Conservation (phyloP, 2,888 invertebrate genomes). For the Ditula angustiorana region DNA sequence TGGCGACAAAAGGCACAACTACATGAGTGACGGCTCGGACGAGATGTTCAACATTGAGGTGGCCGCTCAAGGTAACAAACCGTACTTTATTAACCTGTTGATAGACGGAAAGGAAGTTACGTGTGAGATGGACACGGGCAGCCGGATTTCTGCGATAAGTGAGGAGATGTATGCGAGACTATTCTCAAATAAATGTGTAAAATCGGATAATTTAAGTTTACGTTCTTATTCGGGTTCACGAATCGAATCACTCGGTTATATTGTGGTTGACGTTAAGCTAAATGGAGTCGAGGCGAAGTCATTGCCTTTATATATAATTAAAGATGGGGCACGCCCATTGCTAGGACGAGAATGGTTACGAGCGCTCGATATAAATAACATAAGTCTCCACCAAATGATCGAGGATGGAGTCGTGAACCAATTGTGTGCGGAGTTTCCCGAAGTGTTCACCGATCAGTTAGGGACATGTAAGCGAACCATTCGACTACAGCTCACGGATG, state of each 20-base stretch:
- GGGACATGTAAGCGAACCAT: conserved; percentile 39
- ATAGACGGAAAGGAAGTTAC: no score
- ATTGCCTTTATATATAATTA: conserved; percentile 31
- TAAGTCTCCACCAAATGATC: conserved; percentile 6
- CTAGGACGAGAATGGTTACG: conserved; percentile 10
- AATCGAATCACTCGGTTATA: conserved; percentile 41
- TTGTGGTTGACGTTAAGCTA: conserved; percentile 30
- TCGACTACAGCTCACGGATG: conserved; percentile 31
- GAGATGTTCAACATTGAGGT: no score
- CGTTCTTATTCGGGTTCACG: conserved; percentile 39
- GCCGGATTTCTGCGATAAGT: conserved; percentile 39
- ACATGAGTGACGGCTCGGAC: no score
- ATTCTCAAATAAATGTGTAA: conserved; percentile 23
- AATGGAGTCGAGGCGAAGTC: not conserved
- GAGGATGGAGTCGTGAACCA: conserved; percentile 14
- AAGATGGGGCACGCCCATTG: conserved; percentile 23
- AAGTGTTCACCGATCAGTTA: conserved; percentile 37
- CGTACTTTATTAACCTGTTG: no score
- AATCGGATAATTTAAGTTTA: conserved; percentile 38
- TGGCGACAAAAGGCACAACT: no score
- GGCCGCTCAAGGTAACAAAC: no score
- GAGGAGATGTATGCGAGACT: conserved; percentile 13
- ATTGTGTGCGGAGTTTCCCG: conserved; percentile 32
- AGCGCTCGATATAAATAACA: conserved; percentile 20
- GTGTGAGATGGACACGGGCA: conserved; percentile 42